Evolutionary conservation across 2,888 invertebrate genomes (phyloP), one percentile per base, ranked within the genome.

Genomic region (Stenotaenia linearis): DNA sequence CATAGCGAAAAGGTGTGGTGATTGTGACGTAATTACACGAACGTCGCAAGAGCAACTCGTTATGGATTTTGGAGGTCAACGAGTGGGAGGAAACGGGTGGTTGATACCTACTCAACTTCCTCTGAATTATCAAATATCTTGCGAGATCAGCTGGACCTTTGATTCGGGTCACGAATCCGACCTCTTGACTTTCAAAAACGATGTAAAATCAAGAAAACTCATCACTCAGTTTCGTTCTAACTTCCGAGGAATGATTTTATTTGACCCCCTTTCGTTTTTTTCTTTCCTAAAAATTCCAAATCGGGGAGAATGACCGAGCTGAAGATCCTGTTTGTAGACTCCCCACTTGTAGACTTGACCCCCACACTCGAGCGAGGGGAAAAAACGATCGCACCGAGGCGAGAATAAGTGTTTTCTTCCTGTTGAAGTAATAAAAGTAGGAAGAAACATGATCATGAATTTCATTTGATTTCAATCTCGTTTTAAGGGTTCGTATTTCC

Each of bases 341-440:
- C n/a, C n/a, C n/a, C n/a, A n/a, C 15, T 40, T 37, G 3, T 12
- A 40, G 40, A 9, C 56, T 18, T 56, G 56, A 56, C n/a, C 69
- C 69, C 69, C 10, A 25, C 10, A 69, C 12, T 28, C 9, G 15
- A 69, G 28, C 25, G 69, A 28, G 25, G 28, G 69, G 56, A 10
- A 56, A 23, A n/a, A 23, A 23, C 21, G 56, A 7, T 56, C 56
- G 21, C 21, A 56, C 5, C 10, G 21, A 56, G 28, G n/a, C 25
- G 45, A n/a, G 50, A 50, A 50, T 69, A 25, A 69, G 25, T 69
- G 69, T 69, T 28, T 28, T 69, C 69, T 69, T 69, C 69, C 69
- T 69, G 69, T 25, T 69, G 69, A 69, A 69, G 28, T 28, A 69
- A 69, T 69, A 69, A 6, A 69, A 69, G 3, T 1, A 12, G 69